These are phyloP conservation scores for Wasmannia auropunctata DNA, from an alignment of 1,140 invertebrate species.

Conservation along the genomic window DNA sequence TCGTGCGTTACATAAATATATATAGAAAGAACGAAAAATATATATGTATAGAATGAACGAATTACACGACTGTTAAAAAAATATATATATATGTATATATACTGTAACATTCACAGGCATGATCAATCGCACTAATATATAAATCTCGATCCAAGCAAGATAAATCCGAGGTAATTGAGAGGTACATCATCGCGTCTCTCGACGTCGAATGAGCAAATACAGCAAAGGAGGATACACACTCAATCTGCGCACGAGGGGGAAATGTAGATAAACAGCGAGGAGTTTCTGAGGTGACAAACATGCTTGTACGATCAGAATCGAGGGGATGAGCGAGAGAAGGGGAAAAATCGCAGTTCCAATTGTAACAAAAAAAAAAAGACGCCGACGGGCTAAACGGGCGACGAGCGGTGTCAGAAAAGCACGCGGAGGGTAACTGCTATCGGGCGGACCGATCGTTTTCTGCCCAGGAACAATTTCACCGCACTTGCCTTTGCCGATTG, in stretches of 20 bases:
- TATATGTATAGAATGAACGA: no score
- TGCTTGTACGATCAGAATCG: conserved; percentile 55
- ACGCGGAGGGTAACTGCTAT: conserved; percentile 4
- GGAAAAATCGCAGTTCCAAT: neutral
- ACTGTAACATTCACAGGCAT: conserved; percentile 77
- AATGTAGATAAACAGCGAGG: neutral
- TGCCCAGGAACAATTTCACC: conserved; percentile 69
- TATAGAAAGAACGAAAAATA: no score
- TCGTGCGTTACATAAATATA: conserved; percentile 44
- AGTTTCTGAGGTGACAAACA: conserved; percentile 49
- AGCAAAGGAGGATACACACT: conserved; percentile 33
- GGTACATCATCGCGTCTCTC: neutral
- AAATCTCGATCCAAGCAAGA: conserved; percentile 72
- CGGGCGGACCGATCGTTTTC: conserved; percentile 7
- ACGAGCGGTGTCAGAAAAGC: conserved; percentile 17
- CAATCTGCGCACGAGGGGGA: conserved; percentile 29
- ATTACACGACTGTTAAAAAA: conserved; percentile 23
- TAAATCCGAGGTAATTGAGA: conserved; percentile 63
- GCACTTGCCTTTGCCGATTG: conserved; percentile 85
- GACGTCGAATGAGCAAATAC: conserved; percentile 34
- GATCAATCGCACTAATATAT: conserved; percentile 72
- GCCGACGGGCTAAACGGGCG: conserved; percentile 15
- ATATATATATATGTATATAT: no score
- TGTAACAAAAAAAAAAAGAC: conserved; percentile 16
- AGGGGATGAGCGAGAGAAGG: neutral